Evolutionary conservation across 2,113 vertebrate genomes (phyloP).

Genomic region (Callospermophilus lateralis): DNA sequence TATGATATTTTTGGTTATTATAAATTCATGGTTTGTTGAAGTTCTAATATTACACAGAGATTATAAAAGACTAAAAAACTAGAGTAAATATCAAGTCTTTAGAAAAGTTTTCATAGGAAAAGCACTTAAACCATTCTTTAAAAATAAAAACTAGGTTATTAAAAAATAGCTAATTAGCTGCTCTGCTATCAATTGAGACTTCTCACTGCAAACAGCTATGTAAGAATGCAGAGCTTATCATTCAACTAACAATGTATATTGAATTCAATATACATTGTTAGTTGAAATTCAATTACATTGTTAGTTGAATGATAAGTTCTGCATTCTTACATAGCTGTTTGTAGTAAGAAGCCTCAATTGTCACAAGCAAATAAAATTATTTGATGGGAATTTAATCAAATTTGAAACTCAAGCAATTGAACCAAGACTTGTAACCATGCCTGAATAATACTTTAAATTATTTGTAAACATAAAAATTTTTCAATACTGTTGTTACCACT

Average conservation of each 20-base stretch:
- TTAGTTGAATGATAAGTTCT: neutral
- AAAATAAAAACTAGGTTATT: neutral
- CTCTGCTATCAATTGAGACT: too few species aligned
- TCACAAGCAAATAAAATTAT: constrained; percentile 16
- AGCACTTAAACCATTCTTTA: neutral
- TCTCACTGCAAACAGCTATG: too few species aligned
- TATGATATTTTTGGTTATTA: neutral
- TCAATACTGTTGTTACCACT: too few species aligned
- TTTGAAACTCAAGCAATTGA: neutral
- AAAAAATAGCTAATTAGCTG: neutral
- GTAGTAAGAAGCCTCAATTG: neutral
- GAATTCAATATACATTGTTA: neutral
- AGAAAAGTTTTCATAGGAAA: neutral
- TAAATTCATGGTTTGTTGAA: neutral
- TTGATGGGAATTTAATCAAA: neutral
- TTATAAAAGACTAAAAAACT: neutral
- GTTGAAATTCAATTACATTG: neutral
- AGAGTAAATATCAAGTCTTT: neutral
- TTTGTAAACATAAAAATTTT: neutral
- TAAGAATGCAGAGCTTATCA: too few species aligned
- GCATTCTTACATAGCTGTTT: neutral
- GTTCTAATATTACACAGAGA: neutral
- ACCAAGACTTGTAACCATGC: neutral
- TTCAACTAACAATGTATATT: too few species aligned
- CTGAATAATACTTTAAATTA: neutral